Evolutionary conservation across 2,113 vertebrate genomes (phyloP).

Genomic region (Syngnathus typhle): DNA sequence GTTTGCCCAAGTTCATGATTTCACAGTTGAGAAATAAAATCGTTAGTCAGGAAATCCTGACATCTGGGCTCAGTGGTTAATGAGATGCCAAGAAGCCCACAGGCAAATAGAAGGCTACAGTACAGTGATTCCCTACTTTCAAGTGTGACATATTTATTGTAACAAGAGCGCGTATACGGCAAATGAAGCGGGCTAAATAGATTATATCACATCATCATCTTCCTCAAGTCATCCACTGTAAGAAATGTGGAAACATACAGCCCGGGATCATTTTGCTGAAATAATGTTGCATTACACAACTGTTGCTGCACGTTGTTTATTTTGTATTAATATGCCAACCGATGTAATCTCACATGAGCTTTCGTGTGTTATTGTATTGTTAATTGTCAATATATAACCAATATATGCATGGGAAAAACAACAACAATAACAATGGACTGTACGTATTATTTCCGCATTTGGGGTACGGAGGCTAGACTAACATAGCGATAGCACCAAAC

Average conservation of each 20-base stretch:
- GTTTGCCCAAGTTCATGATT: constrained; percentile 25
- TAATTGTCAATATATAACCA: background rate
- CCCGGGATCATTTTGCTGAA: background rate
- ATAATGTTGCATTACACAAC: constrained; percentile 5
- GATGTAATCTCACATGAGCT: background rate
- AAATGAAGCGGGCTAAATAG: constrained; percentile 7
- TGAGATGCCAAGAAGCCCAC: constrained; percentile 7
- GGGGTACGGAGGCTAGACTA: too few relatives aligned
- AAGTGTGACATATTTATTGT: constrained; percentile 11
- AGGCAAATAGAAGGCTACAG: background rate
- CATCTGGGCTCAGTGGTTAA: constrained; percentile 24
- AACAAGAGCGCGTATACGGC: background rate
- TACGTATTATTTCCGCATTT: too few relatives aligned
- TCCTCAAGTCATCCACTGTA: background rate
- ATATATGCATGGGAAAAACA: too few relatives aligned
- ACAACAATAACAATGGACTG: too few relatives aligned
- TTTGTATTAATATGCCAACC: background rate
- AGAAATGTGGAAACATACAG: background rate
- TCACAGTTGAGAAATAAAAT: constrained; percentile 7
- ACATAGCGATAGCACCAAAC: too few relatives aligned
- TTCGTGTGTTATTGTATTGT: background rate
- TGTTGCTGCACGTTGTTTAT: background rate
- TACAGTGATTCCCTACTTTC: background rate
- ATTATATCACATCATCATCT: constrained; percentile 7
- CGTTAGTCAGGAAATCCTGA: constrained; percentile 7